Percentiles rank a stretch among this genome's conserved stretches.
Evolutionary conservation across 2,113 vertebrate genomes (phyloP).

Genomic region (Leptocoma aspasia): DNA sequence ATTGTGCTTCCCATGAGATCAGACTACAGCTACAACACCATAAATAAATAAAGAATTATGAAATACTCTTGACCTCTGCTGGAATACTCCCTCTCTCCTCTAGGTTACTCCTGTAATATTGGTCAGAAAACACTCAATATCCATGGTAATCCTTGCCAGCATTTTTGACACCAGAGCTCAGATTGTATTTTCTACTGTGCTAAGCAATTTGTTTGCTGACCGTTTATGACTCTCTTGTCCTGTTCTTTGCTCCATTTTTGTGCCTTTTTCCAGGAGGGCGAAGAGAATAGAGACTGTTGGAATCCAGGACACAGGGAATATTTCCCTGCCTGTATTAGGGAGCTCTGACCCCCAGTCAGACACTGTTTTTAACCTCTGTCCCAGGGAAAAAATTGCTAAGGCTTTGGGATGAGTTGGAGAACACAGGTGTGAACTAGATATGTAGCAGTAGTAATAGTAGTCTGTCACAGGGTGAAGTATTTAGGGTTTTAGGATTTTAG

Average conservation of each 20-base stretch:
- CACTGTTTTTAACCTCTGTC: no score
- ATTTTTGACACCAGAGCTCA: background rate
- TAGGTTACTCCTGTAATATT: background rate
- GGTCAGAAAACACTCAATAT: background rate
- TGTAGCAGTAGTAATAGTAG: no score
- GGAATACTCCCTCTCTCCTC: background rate
- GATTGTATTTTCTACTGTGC: background rate
- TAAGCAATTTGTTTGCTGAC: background rate
- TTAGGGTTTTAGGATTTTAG: no score
- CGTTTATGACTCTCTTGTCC: background rate
- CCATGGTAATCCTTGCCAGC: background rate
- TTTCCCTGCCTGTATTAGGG: no score
- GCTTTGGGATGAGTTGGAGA: no score
- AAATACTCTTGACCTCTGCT: background rate
- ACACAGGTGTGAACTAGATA: no score
- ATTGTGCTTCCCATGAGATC: background rate
- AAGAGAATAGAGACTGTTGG: background rate
- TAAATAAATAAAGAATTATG: constrained; percentile 42
- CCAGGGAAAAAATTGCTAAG: no score
- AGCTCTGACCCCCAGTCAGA: no score
- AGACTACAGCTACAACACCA: background rate
- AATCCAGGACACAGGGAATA: no score
- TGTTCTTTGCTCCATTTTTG: background rate
- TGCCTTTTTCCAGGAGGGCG: background rate
- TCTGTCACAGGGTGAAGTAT: no score